Conservation (phyloP, 2,113 vertebrate species). For the Carassius carassius region DNA sequence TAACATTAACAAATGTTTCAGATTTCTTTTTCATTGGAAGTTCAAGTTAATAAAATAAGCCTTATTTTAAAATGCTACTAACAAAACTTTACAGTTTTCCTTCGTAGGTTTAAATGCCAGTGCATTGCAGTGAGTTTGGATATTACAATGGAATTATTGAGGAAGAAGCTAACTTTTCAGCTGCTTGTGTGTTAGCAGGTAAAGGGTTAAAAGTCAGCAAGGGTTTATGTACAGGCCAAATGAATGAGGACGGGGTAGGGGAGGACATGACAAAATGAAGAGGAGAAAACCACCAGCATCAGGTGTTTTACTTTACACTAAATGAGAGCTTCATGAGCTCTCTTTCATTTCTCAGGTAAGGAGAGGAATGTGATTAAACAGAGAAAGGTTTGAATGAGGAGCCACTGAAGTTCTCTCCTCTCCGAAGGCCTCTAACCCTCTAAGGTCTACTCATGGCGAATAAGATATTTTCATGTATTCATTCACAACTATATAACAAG, state of each 20-base stretch:
- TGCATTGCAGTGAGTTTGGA: too few relatives aligned
- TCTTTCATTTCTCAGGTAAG: not conserved
- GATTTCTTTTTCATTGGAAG: too few relatives aligned
- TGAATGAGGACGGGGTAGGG: slow-evolving; percentile 52
- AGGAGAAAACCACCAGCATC: slow-evolving; percentile 36
- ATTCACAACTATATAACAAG: not conserved
- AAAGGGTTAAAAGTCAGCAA: slow-evolving; percentile 56
- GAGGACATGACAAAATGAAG: slow-evolving; percentile 54
- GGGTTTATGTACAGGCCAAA: slow-evolving; percentile 61
- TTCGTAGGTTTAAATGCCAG: too few relatives aligned
- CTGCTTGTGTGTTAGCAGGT: slow-evolving; percentile 49
- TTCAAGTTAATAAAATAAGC: too few relatives aligned
- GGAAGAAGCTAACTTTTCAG: not conserved
- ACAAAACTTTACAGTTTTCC: not conserved
- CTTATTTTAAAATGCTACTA: too few relatives aligned
- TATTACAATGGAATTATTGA: not conserved
- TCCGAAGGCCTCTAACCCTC: too few relatives aligned
- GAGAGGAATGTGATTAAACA: not conserved
- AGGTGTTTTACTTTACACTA: slow-evolving; percentile 14
- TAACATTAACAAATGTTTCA: too few relatives aligned
- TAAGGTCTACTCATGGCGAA: too few relatives aligned
- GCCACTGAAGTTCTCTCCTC: not conserved
- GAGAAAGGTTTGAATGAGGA: not conserved
- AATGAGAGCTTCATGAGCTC: not conserved
- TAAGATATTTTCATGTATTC: too few relatives aligned